Evolutionary conservation across 2,113 vertebrate genomes (phyloP).

Genomic region (Acanthisitta chloris): DNA sequence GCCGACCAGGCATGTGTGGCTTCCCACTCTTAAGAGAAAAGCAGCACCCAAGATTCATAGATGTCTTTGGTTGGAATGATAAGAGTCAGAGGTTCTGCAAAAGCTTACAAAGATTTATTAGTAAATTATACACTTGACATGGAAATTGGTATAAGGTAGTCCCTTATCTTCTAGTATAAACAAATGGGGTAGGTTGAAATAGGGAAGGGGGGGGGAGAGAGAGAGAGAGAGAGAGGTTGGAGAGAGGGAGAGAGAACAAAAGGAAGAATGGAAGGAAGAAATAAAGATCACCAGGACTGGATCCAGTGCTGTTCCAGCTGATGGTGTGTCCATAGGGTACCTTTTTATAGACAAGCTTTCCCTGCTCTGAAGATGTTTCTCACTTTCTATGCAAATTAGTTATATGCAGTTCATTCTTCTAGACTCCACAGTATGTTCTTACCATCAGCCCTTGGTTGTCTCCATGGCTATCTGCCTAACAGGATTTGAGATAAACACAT

Average conservation of each 20-base stretch:
- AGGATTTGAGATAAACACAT: background rate
- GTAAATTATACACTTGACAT: background rate
- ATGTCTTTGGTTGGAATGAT: background rate
- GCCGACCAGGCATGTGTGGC: background rate
- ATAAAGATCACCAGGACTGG: background rate
- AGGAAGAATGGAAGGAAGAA: background rate
- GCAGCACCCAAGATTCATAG: background rate
- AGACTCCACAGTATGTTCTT: fast-evolving
- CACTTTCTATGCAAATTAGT: background rate
- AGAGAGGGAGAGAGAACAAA: background rate
- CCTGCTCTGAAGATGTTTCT: background rate
- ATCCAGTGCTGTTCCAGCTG: fast-evolving
- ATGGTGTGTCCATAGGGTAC: background rate
- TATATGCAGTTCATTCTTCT: fast-evolving
- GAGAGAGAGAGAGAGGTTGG: background rate
- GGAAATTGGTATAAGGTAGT: background rate
- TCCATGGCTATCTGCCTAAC: too few relatives aligned
- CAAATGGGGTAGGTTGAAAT: background rate
- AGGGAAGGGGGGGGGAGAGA: background rate
- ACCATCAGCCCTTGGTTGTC: background rate
- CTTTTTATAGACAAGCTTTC: background rate
- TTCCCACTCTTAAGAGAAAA: background rate
- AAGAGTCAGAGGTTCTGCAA: background rate
- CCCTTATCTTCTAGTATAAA: background rate
- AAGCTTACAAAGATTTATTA: background rate